Evolutionary conservation across 1,140 invertebrate species (phyloP).

Genomic region (Plectus sambesii): DNA sequence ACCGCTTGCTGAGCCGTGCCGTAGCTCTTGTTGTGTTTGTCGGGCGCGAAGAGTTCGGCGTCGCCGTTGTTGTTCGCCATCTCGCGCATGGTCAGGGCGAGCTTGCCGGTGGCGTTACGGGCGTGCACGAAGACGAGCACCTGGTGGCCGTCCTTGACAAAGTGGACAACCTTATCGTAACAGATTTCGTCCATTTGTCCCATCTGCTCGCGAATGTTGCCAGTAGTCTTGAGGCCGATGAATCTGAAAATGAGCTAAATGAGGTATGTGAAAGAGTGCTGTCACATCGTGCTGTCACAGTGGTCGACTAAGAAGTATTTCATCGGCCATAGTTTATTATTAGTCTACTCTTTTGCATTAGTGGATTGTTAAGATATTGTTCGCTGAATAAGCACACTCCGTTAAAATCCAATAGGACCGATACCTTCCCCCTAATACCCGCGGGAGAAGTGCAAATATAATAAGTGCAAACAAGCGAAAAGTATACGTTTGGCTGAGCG

Average conservation of each 20-base stretch:
- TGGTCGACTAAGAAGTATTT: slow-evolving; percentile 5
- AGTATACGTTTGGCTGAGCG: slow-evolving; percentile 60
- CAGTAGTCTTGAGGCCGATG: slow-evolving; percentile 68
- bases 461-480: neutral
- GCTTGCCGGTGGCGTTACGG: slow-evolving; percentile 79
- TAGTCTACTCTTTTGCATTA: too few relatives aligned
- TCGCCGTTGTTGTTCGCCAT: slow-evolving; percentile 51
- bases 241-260: slow-evolving; percentile 64
- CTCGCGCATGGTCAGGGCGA: slow-evolving; percentile 65
- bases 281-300: too few relatives aligned
- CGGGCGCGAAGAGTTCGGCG: neutral
- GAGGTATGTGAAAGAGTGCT: too few relatives aligned
- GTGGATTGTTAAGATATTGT: too few relatives aligned
- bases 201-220: slow-evolving; percentile 63
- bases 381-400: too few relatives aligned
- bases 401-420: too few relatives aligned
- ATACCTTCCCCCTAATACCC: neutral
- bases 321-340: neutral
- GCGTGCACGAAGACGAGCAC: slow-evolving; percentile 99
- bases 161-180: slow-evolving; percentile 28
- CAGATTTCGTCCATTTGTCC: slow-evolving; percentile 72
- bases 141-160: slow-evolving; percentile 45
- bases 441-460: neutral
- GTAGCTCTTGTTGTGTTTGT: too few relatives aligned
- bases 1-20: too few relatives aligned